Evolutionary conservation across 2,797 vertebrate species (phyloP), one percentile per base, ranked within the genome.

Genomic region (Cuculus canorus): DNA sequence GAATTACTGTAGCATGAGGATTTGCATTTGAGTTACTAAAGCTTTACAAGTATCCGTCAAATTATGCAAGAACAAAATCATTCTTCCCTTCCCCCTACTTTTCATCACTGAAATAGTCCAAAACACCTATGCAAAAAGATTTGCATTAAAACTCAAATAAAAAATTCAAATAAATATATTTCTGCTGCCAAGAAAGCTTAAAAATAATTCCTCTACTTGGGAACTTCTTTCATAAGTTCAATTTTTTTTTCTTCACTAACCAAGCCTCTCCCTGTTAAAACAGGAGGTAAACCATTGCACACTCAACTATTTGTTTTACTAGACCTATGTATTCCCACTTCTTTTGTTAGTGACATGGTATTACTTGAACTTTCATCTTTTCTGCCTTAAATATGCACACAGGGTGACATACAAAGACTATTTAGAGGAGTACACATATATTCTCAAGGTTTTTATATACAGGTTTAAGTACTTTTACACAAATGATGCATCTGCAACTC

Each of bases 211-310:
- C 50, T 25, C 10, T 23, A 37, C 10, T 63, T 81, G 16, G 80
- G 17, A 72, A 82, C 59, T 57, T 37, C 18, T 25, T 32, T 25
- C 8, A 2, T 45, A 71, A 86, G 14, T 47, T 65, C 18, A 23
- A 45, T 45, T 8, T 25, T 1, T 43, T 68, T 65, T 79, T 30
- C 17, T 48, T 64, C 47, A 75, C 30, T 39, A 89, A 87, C 18
- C 3, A 75, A 86, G 30, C 5, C 24, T 57, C 72, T 80, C n/a
- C 25, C 23, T 13, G 2, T 33, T 61, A 75, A 16, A 87, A 57
- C 3, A 50, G 10, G 9, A 43, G 30, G 35, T 61, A 70, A 82
- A 37, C 0, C 0, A 13, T 14, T 61, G 45, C 22, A 53, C 13
- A 41, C 8, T 37, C 41, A 70, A n/a, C 5, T 33, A 11, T 68